Evolutionary conservation across 2,113 vertebrate genomes (phyloP), one percentile per base, ranked within the genome.

Genomic region (Microcebus lehilahytsara): DNA sequence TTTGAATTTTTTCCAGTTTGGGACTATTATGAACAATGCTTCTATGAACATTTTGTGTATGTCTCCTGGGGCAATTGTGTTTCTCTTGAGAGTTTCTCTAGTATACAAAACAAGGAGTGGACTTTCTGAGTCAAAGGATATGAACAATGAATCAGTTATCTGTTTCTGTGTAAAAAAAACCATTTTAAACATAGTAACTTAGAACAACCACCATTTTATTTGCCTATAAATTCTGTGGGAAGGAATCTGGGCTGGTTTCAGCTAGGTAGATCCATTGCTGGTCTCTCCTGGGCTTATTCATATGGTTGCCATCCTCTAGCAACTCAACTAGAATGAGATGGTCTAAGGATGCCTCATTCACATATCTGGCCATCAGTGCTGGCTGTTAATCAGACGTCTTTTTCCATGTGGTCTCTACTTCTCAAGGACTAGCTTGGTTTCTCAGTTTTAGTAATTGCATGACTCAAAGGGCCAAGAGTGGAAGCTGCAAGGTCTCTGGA

Each of bases 71-170:
- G 17, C 10, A 93, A 77, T 88, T 95, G 40, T 85, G 30, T 91
- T 95, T 92, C 78, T 94, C 40, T 81, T 84, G n/a, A 83, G 71
- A 91, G 46, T 83, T 93, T 97, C 56, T 91, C 23, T 80, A 85
- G 14, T 17, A 53, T 85, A 72, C 7, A 72, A 60, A 97, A 71
- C 16, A 62, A 91, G n/a, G 17, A 91, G 16, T 86, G 56, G 64
- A 92, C 23, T 87, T 88, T 83, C 58, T 56, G 80, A 92, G 80
- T 89, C 84, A 93, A 95, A 93, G 22, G 8, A 79, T 86, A 58
- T 66, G 34, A 85, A 83, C 30, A 75, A 56, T 66, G 75, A 94
- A 34, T 92, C 56, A n/a, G 6, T 89, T 91, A 89, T 27, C 32
- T 83, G 14, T 83, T 93, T 95, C 79, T 94, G 9, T 93, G 46